Conservation (phyloP, 2,888 invertebrate species). For the Eilema caniola region DNA sequence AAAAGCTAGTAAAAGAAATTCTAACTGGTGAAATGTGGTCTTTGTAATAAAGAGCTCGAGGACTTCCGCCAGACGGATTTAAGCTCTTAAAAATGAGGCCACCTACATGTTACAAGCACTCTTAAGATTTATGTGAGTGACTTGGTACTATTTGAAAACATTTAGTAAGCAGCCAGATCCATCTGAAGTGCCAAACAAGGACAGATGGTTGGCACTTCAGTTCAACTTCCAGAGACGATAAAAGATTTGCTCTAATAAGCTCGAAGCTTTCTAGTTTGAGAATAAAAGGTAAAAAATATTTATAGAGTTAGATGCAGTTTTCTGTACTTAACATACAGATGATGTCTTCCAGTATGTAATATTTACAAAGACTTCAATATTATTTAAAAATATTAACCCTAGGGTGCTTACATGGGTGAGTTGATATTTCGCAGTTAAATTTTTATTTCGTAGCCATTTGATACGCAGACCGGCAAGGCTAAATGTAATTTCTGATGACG, state of each 20-base stretch:
- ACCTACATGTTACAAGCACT: not conserved
- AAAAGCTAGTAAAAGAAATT: not conserved
- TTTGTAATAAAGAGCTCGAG: not conserved
- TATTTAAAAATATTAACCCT: no score
- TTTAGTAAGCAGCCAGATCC: not conserved
- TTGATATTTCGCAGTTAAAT: no score
- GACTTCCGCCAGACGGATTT: not conserved
- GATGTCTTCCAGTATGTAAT: no score
- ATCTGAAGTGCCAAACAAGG: not conserved
- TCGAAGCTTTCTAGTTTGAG: not conserved
- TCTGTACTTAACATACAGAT: no score
- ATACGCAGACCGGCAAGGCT: not conserved
- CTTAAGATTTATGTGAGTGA: not conserved
- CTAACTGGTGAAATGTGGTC: not conserved
- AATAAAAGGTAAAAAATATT: not conserved
- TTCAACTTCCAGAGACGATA: not conserved
- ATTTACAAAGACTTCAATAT: no score
- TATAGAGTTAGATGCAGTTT: no score
- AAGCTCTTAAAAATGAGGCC: slow-evolving; percentile 2
- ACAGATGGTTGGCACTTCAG: not conserved
- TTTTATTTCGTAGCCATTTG: not conserved
- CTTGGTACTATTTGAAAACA: not conserved
- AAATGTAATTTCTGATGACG: not conserved
- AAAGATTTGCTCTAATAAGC: not conserved
- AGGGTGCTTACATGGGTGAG: no score